These are phyloP conservation scores for Elachura formosa DNA, from an alignment of 2,113 vertebrate species.

Conservation along the genomic window DNA sequence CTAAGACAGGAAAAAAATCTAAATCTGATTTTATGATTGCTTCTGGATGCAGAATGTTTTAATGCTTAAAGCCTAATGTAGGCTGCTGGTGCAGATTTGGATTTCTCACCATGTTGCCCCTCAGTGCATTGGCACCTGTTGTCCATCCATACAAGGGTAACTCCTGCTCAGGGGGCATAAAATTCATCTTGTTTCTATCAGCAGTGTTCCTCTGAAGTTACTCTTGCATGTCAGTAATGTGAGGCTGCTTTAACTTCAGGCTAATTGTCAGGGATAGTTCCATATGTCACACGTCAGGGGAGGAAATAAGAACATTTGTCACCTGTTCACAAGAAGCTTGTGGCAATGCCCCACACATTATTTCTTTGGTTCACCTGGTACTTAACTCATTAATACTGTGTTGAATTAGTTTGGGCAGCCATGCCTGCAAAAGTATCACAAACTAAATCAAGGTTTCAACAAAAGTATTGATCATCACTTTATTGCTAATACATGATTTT, in stretches of 20 bases:
- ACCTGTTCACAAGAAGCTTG: neutral
- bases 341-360: neutral
- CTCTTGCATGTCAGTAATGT: neutral
- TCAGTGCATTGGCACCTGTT: neutral
- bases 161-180: neutral
- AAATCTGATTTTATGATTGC: neutral
- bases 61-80: neutral
- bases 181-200: neutral
- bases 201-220: neutral
- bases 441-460: neutral
- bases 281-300: neutral
- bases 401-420: conserved; percentile 28
- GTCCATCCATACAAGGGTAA: neutral
- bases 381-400: conserved; percentile 26
- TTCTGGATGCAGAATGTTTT: neutral
- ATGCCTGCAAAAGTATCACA: neutral
- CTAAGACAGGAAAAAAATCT: neutral
- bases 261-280: neutral
- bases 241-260: conserved; percentile 5
- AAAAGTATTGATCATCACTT: neutral
- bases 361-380: neutral
- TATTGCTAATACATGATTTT: neutral
- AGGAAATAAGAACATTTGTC: conserved; percentile 16
- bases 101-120: neutral
- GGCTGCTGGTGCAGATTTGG: neutral